phyloP scores from a whole-genome alignment of 2,888 invertebrate genomes.

The Cheilosia soror region DNA sequence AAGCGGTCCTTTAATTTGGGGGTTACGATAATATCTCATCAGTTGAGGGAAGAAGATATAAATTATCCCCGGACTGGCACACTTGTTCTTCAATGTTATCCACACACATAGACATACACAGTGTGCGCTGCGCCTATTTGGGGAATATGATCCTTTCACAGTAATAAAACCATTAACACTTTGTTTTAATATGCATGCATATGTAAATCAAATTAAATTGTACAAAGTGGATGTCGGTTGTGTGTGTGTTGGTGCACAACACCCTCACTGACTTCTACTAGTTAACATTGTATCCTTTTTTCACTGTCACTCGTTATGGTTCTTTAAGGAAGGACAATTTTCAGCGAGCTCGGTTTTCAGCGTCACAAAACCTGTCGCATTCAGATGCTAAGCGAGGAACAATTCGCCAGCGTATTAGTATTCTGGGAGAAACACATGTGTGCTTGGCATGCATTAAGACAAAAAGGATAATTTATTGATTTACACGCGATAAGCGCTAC shows the following conservation, averaged over 20 bases:
- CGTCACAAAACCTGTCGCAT: slow-evolving; percentile 59
- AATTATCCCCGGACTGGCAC: slow-evolving; percentile 58
- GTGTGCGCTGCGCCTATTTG: slow-evolving; percentile 26
- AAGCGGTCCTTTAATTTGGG: slow-evolving; percentile 61
- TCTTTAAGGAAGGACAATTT: slow-evolving; percentile 45
- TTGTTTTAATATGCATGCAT: slow-evolving; percentile 75
- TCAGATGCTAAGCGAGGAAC: slow-evolving; percentile 21
- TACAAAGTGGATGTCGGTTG: slow-evolving; percentile 60
- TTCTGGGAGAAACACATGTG: slow-evolving; percentile 15
- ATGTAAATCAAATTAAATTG: slow-evolving; percentile 73
- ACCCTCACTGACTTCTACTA: slow-evolving; percentile 37
- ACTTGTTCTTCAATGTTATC: slow-evolving; percentile 53
- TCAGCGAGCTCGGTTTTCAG: slow-evolving; percentile 28
- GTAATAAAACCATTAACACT: slow-evolving; percentile 76
- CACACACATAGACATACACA: too few relatives aligned
- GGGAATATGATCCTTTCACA: slow-evolving; percentile 68
- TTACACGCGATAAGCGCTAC: slow-evolving; percentile 67
- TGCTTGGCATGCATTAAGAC: slow-evolving; percentile 48
- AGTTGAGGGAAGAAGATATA: slow-evolving; percentile 44
- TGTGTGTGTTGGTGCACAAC: slow-evolving; percentile 27
- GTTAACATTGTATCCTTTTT: slow-evolving; percentile 57
- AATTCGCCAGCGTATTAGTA: slow-evolving; percentile 26
- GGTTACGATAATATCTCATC: slow-evolving; percentile 53
- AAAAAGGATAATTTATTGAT: slow-evolving; percentile 72
- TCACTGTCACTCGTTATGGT: slow-evolving; percentile 59